Conservation (phyloP, 2,113 vertebrate genomes). For the Electrona antarctica region DNA sequence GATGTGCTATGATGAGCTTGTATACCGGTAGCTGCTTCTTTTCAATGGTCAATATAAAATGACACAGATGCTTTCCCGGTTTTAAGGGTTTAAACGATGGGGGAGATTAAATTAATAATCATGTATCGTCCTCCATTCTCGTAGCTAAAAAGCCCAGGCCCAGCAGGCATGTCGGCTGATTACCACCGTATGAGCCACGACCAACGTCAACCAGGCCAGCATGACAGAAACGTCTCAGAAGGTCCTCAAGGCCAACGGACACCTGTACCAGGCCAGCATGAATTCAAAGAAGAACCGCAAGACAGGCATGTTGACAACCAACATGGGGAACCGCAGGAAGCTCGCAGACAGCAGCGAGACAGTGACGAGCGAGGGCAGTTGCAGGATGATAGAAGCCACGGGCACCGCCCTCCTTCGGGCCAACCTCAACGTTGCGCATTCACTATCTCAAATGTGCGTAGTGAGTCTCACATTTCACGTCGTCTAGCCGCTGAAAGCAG, state of each 20-base stretch:
- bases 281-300: not conserved
- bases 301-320: conserved; percentile 12
- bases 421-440: conserved; percentile 4
- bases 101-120: too few species aligned
- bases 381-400: conserved; percentile 1
- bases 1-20: too few species aligned
- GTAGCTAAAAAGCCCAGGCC: conserved; percentile 47
- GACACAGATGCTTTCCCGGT: too few species aligned
- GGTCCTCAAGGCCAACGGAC: conserved; percentile 18
- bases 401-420: conserved; percentile 19
- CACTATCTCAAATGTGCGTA: too few species aligned
- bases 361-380: conserved; percentile 30
- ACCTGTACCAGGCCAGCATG: conserved; percentile 23
- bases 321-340: conserved; percentile 31
- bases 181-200: conserved; percentile 33
- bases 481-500: too few species aligned
- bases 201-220: conserved; percentile 6
- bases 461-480: too few species aligned
- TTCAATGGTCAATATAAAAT: too few species aligned
- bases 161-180: conserved; percentile 39
- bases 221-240: conserved; percentile 37
- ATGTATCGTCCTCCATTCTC: not conserved
- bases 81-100: too few species aligned
- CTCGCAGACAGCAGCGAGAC: conserved; percentile 22
- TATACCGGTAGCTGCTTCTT: too few species aligned